Percentiles rank a stretch among this genome's conserved stretches.
These are phyloP conservation scores for Rhyacophila evoluta DNA, from an alignment of 2,888 invertebrate genomes.

Conservation along the genomic window DNA sequence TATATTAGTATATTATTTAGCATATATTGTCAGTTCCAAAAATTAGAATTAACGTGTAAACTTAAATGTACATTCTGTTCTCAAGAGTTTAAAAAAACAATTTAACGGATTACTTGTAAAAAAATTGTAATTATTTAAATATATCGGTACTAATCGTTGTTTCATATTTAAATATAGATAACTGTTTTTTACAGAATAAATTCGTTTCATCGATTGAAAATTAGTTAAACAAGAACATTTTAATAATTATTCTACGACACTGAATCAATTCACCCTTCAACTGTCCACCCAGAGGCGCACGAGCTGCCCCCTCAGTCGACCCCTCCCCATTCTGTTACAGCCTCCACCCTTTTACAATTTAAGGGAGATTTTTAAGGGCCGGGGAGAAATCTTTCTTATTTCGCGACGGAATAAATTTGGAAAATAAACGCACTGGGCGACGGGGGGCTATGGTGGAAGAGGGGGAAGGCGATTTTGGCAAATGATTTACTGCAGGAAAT, in stretches of 20 bases:
- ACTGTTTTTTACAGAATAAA: no score
- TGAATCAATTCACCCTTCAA: constrained; percentile 37
- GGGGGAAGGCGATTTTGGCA: constrained; percentile 34
- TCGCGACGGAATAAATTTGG: constrained; percentile 50
- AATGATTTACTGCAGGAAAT: constrained; percentile 52
- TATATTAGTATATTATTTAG: no score
- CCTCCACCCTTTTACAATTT: constrained; percentile 23
- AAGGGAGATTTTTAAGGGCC: constrained; percentile 30
- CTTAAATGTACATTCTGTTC: no score
- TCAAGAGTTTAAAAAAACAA: no score
- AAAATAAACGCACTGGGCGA: constrained; percentile 48
- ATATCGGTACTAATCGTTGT: no score
- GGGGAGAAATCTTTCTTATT: constrained; percentile 49
- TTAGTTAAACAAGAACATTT: no score
- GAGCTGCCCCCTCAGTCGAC: constrained; percentile 27
- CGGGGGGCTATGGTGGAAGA: neutral
- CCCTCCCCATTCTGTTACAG: constrained; percentile 25
- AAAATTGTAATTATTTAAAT: no score
- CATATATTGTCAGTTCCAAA: no score
- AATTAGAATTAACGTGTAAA: no score
- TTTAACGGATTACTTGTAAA: no score
- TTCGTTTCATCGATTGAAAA: no score
- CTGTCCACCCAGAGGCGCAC: constrained; percentile 34
- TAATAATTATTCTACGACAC: neutral
- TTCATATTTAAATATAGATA: no score